These are phyloP conservation scores for Melanostoma scalare DNA, from an alignment of 2,888 invertebrate genomes.

Conservation along the genomic window DNA sequence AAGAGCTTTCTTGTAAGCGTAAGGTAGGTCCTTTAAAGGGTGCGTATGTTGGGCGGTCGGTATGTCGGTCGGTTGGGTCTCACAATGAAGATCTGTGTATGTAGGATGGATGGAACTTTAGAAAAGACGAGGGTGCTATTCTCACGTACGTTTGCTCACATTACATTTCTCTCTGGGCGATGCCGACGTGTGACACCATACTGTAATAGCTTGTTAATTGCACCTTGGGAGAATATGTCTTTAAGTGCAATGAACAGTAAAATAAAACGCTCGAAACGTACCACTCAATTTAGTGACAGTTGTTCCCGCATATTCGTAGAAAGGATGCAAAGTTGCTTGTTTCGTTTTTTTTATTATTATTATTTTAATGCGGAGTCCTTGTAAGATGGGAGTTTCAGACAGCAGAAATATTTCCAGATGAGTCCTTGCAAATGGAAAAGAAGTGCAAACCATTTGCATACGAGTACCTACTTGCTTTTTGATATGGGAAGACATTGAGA, in stretches of 20 bases:
- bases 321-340: background rate
- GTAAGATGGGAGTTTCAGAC: background rate
- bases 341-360: background rate
- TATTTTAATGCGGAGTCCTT: conserved; percentile 6
- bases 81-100: background rate
- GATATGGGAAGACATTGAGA: no score
- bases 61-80: no score
- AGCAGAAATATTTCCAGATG: no score
- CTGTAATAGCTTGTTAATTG: conserved; percentile 70
- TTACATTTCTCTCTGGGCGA: conserved; percentile 35
- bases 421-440: no score
- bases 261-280: conserved; percentile 39
- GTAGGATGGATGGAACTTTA: conserved; percentile 40
- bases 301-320: conserved; percentile 9
- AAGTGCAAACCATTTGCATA: no score
- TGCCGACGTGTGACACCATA: conserved; percentile 57
- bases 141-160: conserved; percentile 63
- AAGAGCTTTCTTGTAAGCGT: conserved; percentile 20
- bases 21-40: conserved; percentile 6
- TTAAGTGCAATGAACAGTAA: conserved; percentile 38
- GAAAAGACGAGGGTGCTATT: conserved; percentile 36
- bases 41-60: conserved; percentile 25
- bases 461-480: no score
- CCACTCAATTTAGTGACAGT: conserved; percentile 55
- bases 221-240: conserved; percentile 39